Evolutionary conservation across 2,797 vertebrate species (phyloP).

Genomic region (Apogon talboti): DNA sequence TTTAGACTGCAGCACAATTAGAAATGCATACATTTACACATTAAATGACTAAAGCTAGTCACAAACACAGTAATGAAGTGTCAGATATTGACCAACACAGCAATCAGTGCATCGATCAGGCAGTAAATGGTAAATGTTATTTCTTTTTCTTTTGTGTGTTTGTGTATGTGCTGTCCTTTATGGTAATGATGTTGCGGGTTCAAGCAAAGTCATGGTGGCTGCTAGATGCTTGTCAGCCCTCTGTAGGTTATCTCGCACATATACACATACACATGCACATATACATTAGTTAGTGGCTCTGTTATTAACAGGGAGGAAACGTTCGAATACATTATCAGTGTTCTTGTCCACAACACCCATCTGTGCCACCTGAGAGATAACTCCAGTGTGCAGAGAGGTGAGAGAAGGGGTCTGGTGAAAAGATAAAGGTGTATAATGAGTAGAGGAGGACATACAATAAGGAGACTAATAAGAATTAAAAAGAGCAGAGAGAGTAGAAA

Average conservation of each 20-base stretch:
- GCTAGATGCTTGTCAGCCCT: constrained; percentile 33
- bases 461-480: not conserved
- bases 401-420: constrained; percentile 4
- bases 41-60: constrained; percentile 31
- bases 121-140: constrained; percentile 51
- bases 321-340: constrained; percentile 49
- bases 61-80: constrained; percentile 57
- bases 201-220: constrained; percentile 26
- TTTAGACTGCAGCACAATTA: constrained; percentile 25
- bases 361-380: constrained; percentile 37
- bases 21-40: constrained; percentile 38
- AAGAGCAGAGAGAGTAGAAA: constrained; percentile 7
- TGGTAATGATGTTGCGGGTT: constrained; percentile 32
- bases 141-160: constrained; percentile 29
- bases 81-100: constrained; percentile 60
- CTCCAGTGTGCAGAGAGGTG: constrained; percentile 1
- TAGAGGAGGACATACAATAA: not conserved
- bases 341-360: constrained; percentile 45
- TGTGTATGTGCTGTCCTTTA: constrained; percentile 14
- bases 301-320: constrained; percentile 57
- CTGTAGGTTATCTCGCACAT: constrained; percentile 31
- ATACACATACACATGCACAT: constrained; percentile 2
- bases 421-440: constrained; percentile 36
- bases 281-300: constrained; percentile 23
- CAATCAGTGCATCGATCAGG: constrained; percentile 55